These are phyloP conservation scores for Chelonia mydas DNA, from an alignment of 2,797 vertebrate species.

Conservation along the genomic window DNA sequence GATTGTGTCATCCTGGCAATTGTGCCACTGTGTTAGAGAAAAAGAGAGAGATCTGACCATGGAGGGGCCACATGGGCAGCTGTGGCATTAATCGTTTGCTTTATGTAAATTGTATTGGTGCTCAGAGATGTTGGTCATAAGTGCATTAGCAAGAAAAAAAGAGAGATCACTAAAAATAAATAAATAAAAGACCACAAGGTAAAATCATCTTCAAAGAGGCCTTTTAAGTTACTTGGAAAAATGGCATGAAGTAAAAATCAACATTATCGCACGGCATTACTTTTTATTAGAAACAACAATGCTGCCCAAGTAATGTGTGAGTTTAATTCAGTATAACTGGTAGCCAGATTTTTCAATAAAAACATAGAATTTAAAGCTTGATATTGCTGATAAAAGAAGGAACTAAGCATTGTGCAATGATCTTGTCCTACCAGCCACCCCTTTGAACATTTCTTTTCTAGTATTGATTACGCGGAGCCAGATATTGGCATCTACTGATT, in stretches of 20 bases:
- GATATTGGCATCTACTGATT: background rate
- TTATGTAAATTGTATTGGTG: background rate
- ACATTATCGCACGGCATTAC: background rate
- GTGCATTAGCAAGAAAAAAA: background rate
- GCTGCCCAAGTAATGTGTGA: background rate
- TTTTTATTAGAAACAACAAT: background rate
- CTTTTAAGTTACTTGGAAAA: background rate
- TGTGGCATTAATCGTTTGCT: background rate
- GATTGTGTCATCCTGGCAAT: rapidly evolving
- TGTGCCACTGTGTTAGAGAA: background rate
- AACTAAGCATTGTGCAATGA: background rate
- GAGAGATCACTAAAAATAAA: background rate
- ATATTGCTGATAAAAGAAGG: background rate
- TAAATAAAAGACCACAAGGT: background rate
- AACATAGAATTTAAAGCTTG: background rate
- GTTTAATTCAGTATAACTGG: background rate
- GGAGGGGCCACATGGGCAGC: background rate
- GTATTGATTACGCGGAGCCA: background rate
- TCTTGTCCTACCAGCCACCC: background rate
- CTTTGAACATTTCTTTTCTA: background rate
- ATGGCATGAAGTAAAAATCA: background rate
- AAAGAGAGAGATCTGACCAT: no score
- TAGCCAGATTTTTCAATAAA: rapidly evolving
- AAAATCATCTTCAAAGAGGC: background rate
- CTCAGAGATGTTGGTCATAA: background rate